Percentiles rank a stretch among this genome's conserved stretches.
Evolutionary conservation across 2,888 invertebrate species (phyloP).

Genomic region (Eilema caniola): DNA sequence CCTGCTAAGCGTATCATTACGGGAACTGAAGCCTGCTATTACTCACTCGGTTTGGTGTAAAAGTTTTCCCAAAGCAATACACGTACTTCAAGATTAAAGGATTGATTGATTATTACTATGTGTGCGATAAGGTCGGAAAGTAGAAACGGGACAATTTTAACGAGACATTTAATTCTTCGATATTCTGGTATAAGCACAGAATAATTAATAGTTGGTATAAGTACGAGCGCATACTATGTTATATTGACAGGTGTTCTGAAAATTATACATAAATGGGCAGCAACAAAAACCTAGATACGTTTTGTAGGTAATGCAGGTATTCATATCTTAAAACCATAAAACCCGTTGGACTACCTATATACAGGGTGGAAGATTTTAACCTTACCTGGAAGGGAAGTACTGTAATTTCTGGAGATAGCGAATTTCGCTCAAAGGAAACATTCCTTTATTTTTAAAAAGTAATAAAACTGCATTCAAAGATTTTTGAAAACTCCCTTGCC

Average conservation of each 20-base stretch:
- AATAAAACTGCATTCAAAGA: too few species aligned
- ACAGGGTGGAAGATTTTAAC: too few species aligned
- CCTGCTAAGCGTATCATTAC: constrained; percentile 80
- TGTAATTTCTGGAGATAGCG: too few species aligned
- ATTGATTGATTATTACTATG: constrained; percentile 69
- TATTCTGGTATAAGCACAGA: constrained; percentile 33
- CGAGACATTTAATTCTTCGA: constrained; percentile 46
- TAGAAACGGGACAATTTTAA: constrained; percentile 51
- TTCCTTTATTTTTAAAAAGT: too few species aligned
- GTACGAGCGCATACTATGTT: not conserved
- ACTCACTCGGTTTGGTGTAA: constrained; percentile 67
- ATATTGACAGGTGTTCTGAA: constrained; percentile 36
- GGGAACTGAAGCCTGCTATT: constrained; percentile 72
- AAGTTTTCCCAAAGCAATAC: constrained; percentile 66
- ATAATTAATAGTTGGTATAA: too few species aligned
- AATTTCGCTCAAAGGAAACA: too few species aligned
- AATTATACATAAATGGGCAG: not conserved
- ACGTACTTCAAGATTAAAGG: constrained; percentile 53
- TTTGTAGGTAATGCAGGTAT: not conserved
- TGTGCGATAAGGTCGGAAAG: constrained; percentile 54
- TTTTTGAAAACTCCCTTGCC: too few species aligned
- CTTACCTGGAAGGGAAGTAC: too few species aligned
- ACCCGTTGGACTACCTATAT: not conserved
- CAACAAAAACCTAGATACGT: constrained; percentile 12
- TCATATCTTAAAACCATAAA: not conserved